These are phyloP conservation scores for Progne subis DNA, from an alignment of 2,113 vertebrate genomes.

Conservation along the genomic window DNA sequence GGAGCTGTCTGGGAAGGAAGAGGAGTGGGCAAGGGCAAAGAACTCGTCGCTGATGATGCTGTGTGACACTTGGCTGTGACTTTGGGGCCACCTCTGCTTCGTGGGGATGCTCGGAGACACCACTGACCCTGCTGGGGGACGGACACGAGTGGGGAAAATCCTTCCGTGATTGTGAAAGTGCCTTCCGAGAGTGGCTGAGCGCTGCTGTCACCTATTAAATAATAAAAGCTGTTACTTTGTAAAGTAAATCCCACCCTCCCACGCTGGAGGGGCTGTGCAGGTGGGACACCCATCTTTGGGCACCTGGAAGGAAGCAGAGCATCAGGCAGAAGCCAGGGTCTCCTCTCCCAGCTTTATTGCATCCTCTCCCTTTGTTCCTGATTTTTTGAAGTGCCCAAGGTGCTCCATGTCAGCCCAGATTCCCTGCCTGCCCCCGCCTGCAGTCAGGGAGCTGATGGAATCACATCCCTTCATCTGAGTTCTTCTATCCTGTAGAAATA, in stretches of 20 bases:
- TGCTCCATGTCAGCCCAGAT: fast-evolving
- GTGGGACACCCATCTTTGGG: neutral
- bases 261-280: fast-evolving
- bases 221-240: neutral
- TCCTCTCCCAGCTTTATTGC: neutral
- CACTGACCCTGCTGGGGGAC: neutral
- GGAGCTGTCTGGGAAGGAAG: fast-evolving
- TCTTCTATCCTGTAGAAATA: neutral
- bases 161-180: no score
- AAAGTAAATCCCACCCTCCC: neutral
- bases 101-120: neutral
- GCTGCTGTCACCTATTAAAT: neutral
- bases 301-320: neutral
- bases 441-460: neutral
- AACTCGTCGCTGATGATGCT: fast-evolving
- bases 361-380: neutral
- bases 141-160: no score
- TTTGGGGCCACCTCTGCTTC: neutral
- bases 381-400: neutral
- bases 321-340: neutral
- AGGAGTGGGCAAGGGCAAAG: neutral
- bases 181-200: fast-evolving
- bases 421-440: fast-evolving
- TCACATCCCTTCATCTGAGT: fast-evolving
- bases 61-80: neutral